A percentile compares a stretch with the other conserved stretches of the same genome.
These are phyloP conservation scores for Protomyctophum bolini DNA, from an alignment of 2,113 vertebrate genomes.

Conservation along the genomic window DNA sequence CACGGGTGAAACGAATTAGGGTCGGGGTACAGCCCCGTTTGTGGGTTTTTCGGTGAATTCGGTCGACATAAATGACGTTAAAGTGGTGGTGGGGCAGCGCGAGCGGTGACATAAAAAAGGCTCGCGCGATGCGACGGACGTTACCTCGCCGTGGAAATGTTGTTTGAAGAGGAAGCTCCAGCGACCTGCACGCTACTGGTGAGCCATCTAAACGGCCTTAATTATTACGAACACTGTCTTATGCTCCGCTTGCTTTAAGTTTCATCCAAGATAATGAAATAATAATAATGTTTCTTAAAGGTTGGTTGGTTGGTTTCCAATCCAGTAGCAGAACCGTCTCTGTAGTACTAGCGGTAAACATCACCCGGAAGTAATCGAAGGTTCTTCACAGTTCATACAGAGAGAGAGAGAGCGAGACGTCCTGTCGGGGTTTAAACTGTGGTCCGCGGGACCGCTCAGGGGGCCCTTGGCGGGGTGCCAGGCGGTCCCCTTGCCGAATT, in stretches of 20 bases:
- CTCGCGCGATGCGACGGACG: constrained; percentile 19
- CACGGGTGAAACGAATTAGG: too few species aligned
- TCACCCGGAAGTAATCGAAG: constrained; percentile 62
- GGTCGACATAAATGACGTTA: too few species aligned
- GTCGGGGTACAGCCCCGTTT: too few species aligned
- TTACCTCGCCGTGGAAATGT: constrained; percentile 52
- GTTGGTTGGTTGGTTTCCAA: background rate
- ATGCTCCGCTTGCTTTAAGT: background rate
- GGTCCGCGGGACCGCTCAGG: too few species aligned
- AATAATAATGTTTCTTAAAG: background rate
- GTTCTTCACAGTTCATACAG: too few species aligned
- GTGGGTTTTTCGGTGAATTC: too few species aligned
- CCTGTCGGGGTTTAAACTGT: too few species aligned
- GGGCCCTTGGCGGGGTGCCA: too few species aligned
- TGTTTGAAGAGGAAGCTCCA: constrained; percentile 46
- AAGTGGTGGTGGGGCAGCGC: too few species aligned
- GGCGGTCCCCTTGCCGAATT: too few species aligned
- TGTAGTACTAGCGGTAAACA: constrained; percentile 51
- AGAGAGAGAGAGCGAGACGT: too few species aligned
- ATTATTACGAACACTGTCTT: background rate
- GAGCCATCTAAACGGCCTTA: background rate
- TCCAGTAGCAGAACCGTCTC: constrained; percentile 26
- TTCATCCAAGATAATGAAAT: background rate
- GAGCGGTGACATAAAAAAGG: too few species aligned
- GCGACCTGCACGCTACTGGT: constrained; percentile 11